Evolutionary conservation across 1,140 invertebrate genomes (phyloP), one percentile per base, ranked within the genome.

Genomic region (Bradynema listronoti): DNA sequence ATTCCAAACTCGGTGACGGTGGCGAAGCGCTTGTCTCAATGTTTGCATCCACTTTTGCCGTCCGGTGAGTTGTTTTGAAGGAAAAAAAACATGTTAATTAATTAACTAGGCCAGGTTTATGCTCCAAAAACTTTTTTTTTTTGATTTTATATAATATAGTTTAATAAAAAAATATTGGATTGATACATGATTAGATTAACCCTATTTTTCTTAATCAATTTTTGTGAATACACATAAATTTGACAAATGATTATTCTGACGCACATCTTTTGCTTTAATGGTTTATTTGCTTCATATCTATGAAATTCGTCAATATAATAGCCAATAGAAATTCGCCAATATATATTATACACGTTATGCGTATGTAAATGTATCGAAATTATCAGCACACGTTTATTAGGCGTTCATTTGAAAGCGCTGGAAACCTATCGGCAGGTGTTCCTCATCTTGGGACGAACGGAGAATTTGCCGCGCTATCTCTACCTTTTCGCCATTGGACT

Each of bases 371-470:
- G 50, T 36, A 5, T 43, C 16, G 1, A n/a, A n/a, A n/a, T n/a
- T n/a, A n/a, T n/a, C n/a, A n/a, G n/a, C n/a, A n/a, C n/a, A n/a
- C 11, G 14, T 51, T 1, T 69, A 45, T 5, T 45, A 72, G 73
- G 88, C 56, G 91, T 94, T 24, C 91, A 95, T 81, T 80, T 92
- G 29, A 92, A 93, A 80, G 89, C 90, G 24, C 79, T 94, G 33
- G 91, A 94, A 80, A 91, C 88, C 0, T 95, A 93, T 79, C 88
- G 90, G 71, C 86, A 90, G 61, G 89, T 93, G 73, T 93, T 94
- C 80, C 88, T 88, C 77, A 88, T 86, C 71, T 90, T 92, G 80
- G 89, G 56, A 29, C 86, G 87, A 34, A 86, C 87, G 70, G 83
- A 88, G 62, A 66, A 68, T 80, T 91, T 50, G 85, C 87, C 55